Evolutionary conservation across 1,140 invertebrate species (phyloP).

Genomic region (Orchestia grillus): DNA sequence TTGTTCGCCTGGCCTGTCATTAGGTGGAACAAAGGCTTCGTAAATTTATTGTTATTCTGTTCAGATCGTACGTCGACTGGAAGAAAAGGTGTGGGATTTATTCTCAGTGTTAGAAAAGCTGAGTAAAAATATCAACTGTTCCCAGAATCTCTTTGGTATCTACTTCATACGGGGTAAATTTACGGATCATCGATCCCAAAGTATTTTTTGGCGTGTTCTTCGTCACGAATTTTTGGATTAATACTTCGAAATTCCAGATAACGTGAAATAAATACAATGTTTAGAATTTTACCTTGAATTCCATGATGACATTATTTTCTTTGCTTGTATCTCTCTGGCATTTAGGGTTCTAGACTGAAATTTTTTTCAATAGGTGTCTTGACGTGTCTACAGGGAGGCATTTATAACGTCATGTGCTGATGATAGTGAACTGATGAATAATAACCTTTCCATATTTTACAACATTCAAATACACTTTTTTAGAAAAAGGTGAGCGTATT

Average conservation of each 20-base stretch:
- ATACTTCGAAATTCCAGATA: not conserved
- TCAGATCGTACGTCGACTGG: not conserved
- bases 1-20: not conserved
- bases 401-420: not conserved
- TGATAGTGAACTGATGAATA: not conserved
- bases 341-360: not conserved
- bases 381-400: not conserved
- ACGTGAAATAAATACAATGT: not conserved
- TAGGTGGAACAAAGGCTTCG: not conserved
- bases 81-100: too few species aligned
- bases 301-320: not conserved
- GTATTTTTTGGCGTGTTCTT: too few species aligned
- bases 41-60: not conserved
- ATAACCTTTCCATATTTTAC: not conserved
- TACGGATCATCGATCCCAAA: too few species aligned
- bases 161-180: too few species aligned
- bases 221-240: too few species aligned
- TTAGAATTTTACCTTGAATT: not conserved
- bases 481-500: not conserved
- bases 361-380: not conserved
- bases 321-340: not conserved
- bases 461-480: not conserved
- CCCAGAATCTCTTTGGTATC: not conserved
- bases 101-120: not conserved
- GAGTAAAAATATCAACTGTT: not conserved